Evolutionary conservation across 1,140 invertebrate genomes (phyloP).

Genomic region (Listronotus bonariensis): DNA sequence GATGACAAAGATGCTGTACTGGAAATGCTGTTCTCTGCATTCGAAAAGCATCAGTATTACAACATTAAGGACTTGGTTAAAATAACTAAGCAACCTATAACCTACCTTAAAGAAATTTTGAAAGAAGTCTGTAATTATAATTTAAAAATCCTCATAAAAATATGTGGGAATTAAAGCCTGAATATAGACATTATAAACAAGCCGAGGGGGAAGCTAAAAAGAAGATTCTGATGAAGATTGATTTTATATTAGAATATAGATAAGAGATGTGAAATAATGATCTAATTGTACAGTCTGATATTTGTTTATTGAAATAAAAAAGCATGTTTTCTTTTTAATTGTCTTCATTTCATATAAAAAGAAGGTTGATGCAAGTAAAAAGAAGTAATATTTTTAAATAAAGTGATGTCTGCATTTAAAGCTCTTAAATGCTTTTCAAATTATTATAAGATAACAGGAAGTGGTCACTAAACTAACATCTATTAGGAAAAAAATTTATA

Average conservation of each 20-base stretch:
- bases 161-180: slow-evolving; percentile 99
- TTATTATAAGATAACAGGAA: no score
- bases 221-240: slow-evolving; percentile 60
- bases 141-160: slow-evolving; percentile 96
- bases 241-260: not conserved
- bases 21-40: slow-evolving; percentile 95
- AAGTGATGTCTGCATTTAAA: no score
- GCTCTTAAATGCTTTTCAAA: no score
- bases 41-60: slow-evolving; percentile 99
- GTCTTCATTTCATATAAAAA: no score
- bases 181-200: slow-evolving; percentile 92
- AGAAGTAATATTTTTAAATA: no score
- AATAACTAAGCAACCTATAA: slow-evolving; percentile 71
- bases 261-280: no score
- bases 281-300: no score
- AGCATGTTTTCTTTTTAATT: no score
- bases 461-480: no score
- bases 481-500: no score
- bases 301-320: no score
- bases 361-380: no score
- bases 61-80: slow-evolving; percentile 97
- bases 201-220: slow-evolving; percentile 63
- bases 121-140: slow-evolving; percentile 98
- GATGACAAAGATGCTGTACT: slow-evolving; percentile 95
- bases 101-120: slow-evolving; percentile 97